Conservation (phyloP, 2,797 vertebrate species). For the Sphenopsis melanotis region DNA sequence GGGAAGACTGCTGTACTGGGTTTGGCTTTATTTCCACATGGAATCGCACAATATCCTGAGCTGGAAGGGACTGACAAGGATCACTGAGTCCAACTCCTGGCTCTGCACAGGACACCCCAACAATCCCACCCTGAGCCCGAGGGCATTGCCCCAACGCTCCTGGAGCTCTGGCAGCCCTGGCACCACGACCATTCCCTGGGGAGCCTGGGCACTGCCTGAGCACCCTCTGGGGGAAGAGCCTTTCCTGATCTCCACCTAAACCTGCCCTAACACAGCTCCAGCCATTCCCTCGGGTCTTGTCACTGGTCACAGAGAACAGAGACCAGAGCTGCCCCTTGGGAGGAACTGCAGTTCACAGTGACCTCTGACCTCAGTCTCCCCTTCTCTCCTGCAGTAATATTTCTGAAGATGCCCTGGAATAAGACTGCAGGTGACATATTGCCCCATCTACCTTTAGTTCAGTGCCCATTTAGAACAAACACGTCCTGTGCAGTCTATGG, state of each 20-base stretch:
- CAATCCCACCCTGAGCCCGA: background rate
- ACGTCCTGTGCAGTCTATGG: background rate
- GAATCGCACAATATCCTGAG: background rate
- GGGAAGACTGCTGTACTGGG: no score
- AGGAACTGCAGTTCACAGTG: background rate
- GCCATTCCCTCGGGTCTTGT: background rate
- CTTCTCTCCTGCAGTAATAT: background rate
- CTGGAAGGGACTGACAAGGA: fast-evolving
- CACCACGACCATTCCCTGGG: no score
- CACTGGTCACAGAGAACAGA: background rate
- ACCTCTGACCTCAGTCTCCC: background rate
- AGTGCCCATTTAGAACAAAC: background rate
- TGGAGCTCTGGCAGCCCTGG: background rate
- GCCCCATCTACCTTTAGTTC: background rate
- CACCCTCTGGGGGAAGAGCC: background rate
- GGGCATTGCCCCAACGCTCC: fast-evolving
- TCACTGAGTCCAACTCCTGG: background rate
- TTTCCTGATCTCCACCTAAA: background rate
- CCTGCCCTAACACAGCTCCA: background rate
- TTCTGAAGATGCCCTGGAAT: background rate
- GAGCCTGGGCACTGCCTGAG: background rate
- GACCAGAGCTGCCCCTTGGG: background rate
- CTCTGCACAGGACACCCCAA: background rate
- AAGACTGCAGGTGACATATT: background rate
- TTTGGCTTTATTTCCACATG: background rate